Base-by-base conservation (phyloP, 2,888 invertebrate genomes). In the Rapana venosa region DNA sequence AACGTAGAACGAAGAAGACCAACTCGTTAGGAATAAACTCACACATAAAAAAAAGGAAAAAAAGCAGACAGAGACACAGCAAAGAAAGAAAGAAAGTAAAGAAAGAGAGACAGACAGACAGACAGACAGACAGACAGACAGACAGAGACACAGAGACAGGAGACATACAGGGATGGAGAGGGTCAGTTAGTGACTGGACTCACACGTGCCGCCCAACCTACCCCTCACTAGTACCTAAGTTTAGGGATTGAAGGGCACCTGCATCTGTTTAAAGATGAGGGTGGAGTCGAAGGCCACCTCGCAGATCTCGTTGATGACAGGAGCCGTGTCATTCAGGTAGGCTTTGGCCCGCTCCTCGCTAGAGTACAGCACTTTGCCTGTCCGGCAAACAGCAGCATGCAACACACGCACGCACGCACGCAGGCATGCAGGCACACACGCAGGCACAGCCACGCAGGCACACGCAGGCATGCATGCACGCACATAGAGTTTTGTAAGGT, bases 221-320 rank as follows among this genome's bases (percentile, higher is more conserved):
- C 22, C 17, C 66, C 66, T 13, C 30, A 30, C 74, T 1, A 26
- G 74, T 77, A 77, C 26, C 74, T 77, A 77, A n/a, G n/a, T 77
- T n/a, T 77, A 77, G 74, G 74, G 35, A 22, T 83, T 26, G 81
- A 83, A 36, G 56, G 84, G 84, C 84, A 84, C 84, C 84, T 84
- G 84, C 84, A 84, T 84, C 84, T 84, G 84, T 84, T 84, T 84
- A 58, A 58, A 84, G 84, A n/a, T 22, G n/a, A 84, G 84, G 15
- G 56, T 20, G 56, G n/a, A 22, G 58, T 58, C 58, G 58, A 22
- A 84, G 84, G 84, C 11, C 56, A 84, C 58, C 84, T 84, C 84
- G 30, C 84, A 84, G 22, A 84, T 30, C 26, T 84, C 84, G 30
- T 84, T 84, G 56, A 58, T 26, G 84, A 20, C 13, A 30, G 84